These are phyloP conservation scores for Clupea harengus DNA, from an alignment of 2,113 vertebrate species.

Conservation along the genomic window DNA sequence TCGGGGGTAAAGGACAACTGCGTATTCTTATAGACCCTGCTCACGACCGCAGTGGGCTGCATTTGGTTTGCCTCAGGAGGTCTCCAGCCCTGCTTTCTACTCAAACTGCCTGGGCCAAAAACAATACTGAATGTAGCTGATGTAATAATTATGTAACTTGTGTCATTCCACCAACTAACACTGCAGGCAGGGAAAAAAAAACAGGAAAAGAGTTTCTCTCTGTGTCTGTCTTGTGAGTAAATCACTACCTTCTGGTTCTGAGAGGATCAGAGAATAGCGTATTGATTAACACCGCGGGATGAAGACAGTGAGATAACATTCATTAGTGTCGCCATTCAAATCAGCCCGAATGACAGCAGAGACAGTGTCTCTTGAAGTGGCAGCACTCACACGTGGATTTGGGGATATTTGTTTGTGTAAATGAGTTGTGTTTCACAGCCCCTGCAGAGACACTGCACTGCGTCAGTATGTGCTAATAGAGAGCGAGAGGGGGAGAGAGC, in stretches of 20 bases:
- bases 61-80: not conserved
- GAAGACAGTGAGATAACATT: not conserved
- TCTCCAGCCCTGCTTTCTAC: not conserved
- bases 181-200: not conserved
- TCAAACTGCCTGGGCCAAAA: not conserved
- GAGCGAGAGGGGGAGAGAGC: not conserved
- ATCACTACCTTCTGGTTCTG: not conserved
- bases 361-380: not conserved
- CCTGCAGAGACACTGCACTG: constrained; percentile 5
- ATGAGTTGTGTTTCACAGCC: not conserved
- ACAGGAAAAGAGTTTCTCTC: not conserved
- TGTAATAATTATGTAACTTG: constrained; percentile 25
- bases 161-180: not conserved
- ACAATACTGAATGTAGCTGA: not conserved
- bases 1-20: not conserved
- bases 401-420: constrained; percentile 3
- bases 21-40: not conserved
- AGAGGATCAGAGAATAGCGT: not conserved
- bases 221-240: not conserved
- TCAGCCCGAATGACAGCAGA: not conserved
- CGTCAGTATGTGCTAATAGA: constrained; percentile 23
- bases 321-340: not conserved
- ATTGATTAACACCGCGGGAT: not conserved
- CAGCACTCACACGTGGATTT: not conserved
- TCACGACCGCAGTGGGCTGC: not conserved